Conservation (phyloP, 92 coral and sea anemone species). For the Epizoanthus stellaris region DNA sequence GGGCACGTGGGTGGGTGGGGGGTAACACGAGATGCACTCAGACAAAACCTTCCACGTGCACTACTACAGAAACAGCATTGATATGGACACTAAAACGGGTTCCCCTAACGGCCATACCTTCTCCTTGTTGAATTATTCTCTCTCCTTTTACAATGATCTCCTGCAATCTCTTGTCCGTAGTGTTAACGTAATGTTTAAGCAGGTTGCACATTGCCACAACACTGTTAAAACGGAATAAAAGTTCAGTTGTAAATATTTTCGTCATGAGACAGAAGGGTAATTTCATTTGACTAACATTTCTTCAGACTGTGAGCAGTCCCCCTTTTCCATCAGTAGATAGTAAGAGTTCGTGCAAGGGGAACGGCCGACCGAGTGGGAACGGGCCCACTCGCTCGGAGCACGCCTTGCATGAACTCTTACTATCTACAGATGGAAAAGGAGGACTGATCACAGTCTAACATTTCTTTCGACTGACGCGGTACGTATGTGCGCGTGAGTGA, state of each 20-base stretch:
- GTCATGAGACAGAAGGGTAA: background rate
- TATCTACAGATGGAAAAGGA: too few species aligned
- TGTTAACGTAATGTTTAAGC: slow-evolving; percentile 86
- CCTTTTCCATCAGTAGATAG: too few species aligned
- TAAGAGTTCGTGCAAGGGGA: too few species aligned
- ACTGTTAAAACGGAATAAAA: slow-evolving; percentile 44
- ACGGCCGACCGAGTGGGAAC: too few species aligned
- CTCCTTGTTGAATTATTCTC: slow-evolving; percentile 74
- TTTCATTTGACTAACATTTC: background rate
- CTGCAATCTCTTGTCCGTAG: slow-evolving; percentile 91
- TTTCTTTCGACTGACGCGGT: background rate
- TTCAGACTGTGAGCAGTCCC: too few species aligned
- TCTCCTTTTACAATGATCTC: slow-evolving; percentile 92
- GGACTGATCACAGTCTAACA: background rate
- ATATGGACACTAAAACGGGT: background rate
- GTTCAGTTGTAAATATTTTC: background rate
- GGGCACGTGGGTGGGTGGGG: too few species aligned
- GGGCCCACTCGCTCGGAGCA: too few species aligned
- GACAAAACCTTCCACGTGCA: background rate
- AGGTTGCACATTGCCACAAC: slow-evolving; percentile 89
- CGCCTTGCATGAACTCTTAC: too few species aligned
- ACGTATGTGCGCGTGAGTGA: too few species aligned
- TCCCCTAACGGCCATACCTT: slow-evolving; percentile 63
- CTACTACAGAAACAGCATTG: background rate
- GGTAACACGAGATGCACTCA: background rate